Base-by-base conservation (phyloP, 2,888 invertebrate genomes). In the Willowsia nigromaculata region DNA sequence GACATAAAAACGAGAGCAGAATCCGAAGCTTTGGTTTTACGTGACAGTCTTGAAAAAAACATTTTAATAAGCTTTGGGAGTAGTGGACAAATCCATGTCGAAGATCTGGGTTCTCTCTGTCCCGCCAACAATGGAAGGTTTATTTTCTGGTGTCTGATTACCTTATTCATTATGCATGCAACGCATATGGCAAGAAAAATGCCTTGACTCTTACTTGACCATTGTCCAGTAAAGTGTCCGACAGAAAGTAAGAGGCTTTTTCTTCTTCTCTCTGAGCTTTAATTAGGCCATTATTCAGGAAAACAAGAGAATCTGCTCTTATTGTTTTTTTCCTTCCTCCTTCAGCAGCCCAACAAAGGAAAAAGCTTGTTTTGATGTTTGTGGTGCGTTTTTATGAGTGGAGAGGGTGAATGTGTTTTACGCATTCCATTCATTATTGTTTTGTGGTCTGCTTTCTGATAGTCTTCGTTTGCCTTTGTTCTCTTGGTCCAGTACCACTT, bases 281-380 rank as follows among this genome's bases (percentile, higher is more conserved):
- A 71, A 71, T 71, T 71, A 71, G 27, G 43, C 43, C 43, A 65
- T 65, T 65, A 65, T 65, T 65, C 33, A 30, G 22, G 13, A n/a
- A n/a, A n/a, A 25, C 18, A 27, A 65, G 59, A 25, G 27, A 33
- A 65, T 2, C 15, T 65, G n/a, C 9, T 0, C 13, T n/a, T 30
- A 65, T 7, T 1, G 65, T 65, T 15, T 33, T 33, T 15, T 15
- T 65, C n/a, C 59, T 59, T 18, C 27, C 27, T 59, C 27, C 25
- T 59, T 9, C 59, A 18, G 13, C 59, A 59, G 6, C 27, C n/a
- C 25, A 13, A 59, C 59, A 25, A 59, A n/a, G n/a, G n/a, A n/a
- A n/a, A 27, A 59, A 59, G 59, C 59, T 59, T 59, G 59, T 59
- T 25, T 18, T 53, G 2, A 22, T 53, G 18, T 53, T 53, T 27